Evolutionary conservation across 1,140 invertebrate species (phyloP).

Genomic region (Catajapyx aquilonaris): DNA sequence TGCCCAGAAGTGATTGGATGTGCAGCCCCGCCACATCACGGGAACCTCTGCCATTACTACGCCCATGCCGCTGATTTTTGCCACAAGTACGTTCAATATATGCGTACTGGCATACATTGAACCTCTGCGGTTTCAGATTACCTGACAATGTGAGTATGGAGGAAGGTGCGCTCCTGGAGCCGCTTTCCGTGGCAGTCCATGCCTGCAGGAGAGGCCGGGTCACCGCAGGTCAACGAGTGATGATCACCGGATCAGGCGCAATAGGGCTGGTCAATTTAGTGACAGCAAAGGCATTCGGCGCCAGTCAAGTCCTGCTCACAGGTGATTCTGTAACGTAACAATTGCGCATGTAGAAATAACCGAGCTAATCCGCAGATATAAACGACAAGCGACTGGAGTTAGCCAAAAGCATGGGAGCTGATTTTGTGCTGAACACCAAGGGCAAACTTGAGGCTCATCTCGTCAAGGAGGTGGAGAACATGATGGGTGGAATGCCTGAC

Average conservation of each 20-base stretch:
- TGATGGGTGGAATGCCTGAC: neutral
- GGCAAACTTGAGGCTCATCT: neutral
- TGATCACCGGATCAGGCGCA: slow-evolving; percentile 78
- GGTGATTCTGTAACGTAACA: slow-evolving; percentile 27
- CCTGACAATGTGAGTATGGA: slow-evolving; percentile 74
- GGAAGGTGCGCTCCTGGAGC: slow-evolving; percentile 84
- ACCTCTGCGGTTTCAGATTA: too few species aligned
- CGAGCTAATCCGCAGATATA: slow-evolving; percentile 35
- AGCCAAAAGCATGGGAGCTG: slow-evolving; percentile 66
- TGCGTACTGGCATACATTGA: too few species aligned
- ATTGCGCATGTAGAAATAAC: neutral
- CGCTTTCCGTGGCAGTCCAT: slow-evolving; percentile 78
- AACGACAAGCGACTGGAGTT: slow-evolving; percentile 47
- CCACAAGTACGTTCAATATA: slow-evolving; percentile 41
- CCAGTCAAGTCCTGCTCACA: slow-evolving; percentile 55
- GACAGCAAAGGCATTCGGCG: slow-evolving; percentile 75
- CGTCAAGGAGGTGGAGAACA: neutral
- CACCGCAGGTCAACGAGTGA: slow-evolving; percentile 45
- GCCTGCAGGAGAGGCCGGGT: slow-evolving; percentile 62
- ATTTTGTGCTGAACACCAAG: slow-evolving; percentile 15
- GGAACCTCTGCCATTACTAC: slow-evolving; percentile 65
- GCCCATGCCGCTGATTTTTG: slow-evolving; percentile 84
- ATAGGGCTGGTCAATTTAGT: slow-evolving; percentile 73
- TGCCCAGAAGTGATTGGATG: slow-evolving; percentile 70
- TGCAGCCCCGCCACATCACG: slow-evolving; percentile 74